phyloP scores from a whole-genome alignment of 2,888 invertebrate species.

The Arctia plantaginis region DNA sequence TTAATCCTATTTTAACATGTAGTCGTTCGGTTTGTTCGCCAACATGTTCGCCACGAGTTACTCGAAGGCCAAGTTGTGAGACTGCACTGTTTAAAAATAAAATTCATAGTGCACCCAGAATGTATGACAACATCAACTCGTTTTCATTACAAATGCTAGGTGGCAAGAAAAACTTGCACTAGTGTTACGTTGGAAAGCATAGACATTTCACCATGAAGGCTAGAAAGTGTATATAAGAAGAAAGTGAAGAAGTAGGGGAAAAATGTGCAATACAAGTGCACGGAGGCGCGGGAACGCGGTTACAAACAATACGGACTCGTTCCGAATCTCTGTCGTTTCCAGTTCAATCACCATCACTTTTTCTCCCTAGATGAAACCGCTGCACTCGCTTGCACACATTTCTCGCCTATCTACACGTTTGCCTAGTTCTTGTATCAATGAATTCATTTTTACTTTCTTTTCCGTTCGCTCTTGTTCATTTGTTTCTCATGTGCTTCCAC shows the following conservation, averaged over 20 bases:
- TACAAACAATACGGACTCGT: constrained; percentile 68
- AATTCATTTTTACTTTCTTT: constrained; percentile 86
- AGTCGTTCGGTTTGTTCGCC: constrained; percentile 27
- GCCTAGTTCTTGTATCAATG: constrained; percentile 82
- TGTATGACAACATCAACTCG: constrained; percentile 75
- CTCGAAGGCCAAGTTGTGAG: constrained; percentile 33
- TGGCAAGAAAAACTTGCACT: constrained; percentile 83
- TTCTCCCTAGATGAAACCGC: constrained; percentile 75
- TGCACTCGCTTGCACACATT: constrained; percentile 74
- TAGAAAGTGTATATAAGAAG: constrained; percentile 85
- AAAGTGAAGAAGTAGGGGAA: constrained; percentile 85
- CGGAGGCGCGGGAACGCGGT: constrained; percentile 67
- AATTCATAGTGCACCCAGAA: constrained; percentile 46
- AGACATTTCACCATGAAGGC: constrained; percentile 84
- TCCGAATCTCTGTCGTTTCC: constrained; percentile 72
- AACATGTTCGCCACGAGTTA: constrained; percentile 23
- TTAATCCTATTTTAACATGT: constrained; percentile 31
- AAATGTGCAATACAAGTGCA: constrained; percentile 74
- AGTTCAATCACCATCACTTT: constrained; percentile 77
- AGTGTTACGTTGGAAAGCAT: constrained; percentile 84
- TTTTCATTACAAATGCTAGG: constrained; percentile 78
- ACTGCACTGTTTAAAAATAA: constrained; percentile 42
- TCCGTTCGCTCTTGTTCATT: constrained; percentile 83
- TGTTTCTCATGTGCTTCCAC: constrained; percentile 62
- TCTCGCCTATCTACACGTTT: constrained; percentile 73